These are phyloP conservation scores for Caenorhabditis imperialis DNA, from an alignment of 2,888 invertebrate species.

Conservation along the genomic window DNA sequence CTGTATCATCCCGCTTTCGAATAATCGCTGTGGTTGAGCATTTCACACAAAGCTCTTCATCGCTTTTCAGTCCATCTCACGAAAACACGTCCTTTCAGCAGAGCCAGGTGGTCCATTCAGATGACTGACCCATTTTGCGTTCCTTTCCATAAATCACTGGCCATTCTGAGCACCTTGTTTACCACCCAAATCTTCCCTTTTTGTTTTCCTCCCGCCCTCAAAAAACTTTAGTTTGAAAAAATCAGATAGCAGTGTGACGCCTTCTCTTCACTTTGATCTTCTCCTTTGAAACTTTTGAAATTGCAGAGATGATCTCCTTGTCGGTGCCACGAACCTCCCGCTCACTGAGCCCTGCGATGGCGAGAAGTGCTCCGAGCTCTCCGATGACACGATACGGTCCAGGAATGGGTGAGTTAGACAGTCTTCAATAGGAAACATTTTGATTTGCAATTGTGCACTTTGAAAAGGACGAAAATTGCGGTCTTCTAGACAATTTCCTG, in stretches of 20 bases:
- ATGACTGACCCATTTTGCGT: neutral
- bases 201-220: neutral
- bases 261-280: neutral
- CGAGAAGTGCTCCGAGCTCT: conserved; percentile 54
- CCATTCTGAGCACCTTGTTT: conserved; percentile 9
- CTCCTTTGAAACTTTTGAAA: neutral
- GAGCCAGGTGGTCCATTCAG: too few relatives aligned
- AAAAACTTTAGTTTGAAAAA: neutral
- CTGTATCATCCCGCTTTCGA: too few relatives aligned
- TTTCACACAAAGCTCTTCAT: too few relatives aligned
- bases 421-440: too few relatives aligned
- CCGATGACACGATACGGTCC: conserved; percentile 50
- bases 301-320: conserved; percentile 61
- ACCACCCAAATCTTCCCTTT: neutral
- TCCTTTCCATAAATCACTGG: conserved; percentile 26
- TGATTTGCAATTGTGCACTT: too few relatives aligned
- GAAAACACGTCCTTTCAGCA: too few relatives aligned
- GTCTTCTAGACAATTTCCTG: too few relatives aligned
- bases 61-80: too few relatives aligned
- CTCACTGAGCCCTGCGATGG: conserved; percentile 63
- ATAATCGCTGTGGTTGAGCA: too few relatives aligned
- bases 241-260: neutral
- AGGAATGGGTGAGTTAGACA: conserved; percentile 25
- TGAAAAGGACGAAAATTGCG: too few relatives aligned
- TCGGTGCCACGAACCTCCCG: conserved; percentile 67